Percentiles rank a stretch among this genome's conserved stretches.
phyloP scores from a whole-genome alignment of 2,797 vertebrate genomes.

The Onychomys torridus region DNA sequence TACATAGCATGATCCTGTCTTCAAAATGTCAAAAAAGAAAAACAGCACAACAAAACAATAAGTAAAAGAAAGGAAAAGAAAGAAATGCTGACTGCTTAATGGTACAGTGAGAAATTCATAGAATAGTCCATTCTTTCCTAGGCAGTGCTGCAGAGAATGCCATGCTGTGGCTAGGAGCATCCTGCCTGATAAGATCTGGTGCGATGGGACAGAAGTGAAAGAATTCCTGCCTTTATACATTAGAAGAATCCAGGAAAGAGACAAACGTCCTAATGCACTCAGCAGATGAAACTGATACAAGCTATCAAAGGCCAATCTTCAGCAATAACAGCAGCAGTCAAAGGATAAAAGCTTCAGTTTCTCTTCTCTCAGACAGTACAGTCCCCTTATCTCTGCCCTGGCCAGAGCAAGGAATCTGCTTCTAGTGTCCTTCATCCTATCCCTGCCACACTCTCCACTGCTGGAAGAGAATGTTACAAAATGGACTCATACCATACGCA shows the following conservation, averaged over 20 bases:
- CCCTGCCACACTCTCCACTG: background rate
- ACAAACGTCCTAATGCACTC: conserved; percentile 1
- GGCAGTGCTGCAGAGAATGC: background rate
- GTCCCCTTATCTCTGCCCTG: background rate
- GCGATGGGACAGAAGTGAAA: background rate
- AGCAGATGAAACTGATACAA: background rate
- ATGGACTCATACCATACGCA: background rate
- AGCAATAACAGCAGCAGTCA: background rate
- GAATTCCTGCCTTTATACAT: background rate
- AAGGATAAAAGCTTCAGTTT: background rate
- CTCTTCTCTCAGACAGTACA: rapidly evolving
- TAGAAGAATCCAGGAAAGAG: background rate
- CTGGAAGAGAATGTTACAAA: background rate
- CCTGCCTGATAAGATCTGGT: background rate
- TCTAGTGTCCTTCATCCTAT: background rate
- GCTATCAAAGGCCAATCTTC: background rate
- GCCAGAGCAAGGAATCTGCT: background rate
- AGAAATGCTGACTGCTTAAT: background rate
- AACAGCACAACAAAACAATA: background rate
- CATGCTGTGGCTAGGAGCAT: background rate
- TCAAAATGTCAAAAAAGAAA: background rate
- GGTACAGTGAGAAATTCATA: background rate
- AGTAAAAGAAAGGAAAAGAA: background rate
- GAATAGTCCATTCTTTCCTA: background rate
- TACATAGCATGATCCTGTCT: background rate